phyloP scores from a whole-genome alignment of 2,888 invertebrate species.

The Epirrhoe alternata region DNA sequence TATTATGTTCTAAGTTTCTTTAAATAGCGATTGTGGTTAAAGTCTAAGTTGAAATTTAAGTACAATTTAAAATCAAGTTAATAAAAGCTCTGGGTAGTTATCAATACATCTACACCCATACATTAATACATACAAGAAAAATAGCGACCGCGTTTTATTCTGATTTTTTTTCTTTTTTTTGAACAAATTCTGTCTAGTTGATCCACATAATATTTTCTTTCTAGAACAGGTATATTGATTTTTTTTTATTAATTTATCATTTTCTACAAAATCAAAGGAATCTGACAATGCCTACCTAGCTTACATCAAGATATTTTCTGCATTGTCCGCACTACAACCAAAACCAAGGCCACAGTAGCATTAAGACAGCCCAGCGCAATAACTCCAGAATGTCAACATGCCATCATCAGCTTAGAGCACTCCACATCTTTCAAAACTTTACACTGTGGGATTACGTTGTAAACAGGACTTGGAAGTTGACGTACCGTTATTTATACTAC shows the following conservation, averaged over 20 bases:
- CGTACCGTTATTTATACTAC: conserved; percentile 22
- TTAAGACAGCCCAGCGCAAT: conserved; percentile 42
- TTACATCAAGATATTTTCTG: not conserved
- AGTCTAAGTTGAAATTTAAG: not conserved
- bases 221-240: no score
- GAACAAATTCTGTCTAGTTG: no score
- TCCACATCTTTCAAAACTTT: conserved; percentile 45
- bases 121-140: not conserved
- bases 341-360: conserved; percentile 35
- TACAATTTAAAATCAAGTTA: not conserved
- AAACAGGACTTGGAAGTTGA: conserved; percentile 38
- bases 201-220: no score
- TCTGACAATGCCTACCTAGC: no score
- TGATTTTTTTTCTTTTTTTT: no score
- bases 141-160: no score
- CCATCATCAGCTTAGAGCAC: conserved; percentile 37
- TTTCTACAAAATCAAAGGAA: no score
- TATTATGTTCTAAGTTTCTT: conserved; percentile 32
- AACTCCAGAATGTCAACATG: conserved; percentile 37
- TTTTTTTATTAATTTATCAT: no score
- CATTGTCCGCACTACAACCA: not conserved
- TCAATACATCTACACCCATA: not conserved
- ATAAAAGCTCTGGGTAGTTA: not conserved
- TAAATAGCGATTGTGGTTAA: conserved; percentile 1
- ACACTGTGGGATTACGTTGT: conserved; percentile 42